Evolutionary conservation across 1,140 invertebrate genomes (phyloP).

Genomic region (Protaetia brevitarsis): DNA sequence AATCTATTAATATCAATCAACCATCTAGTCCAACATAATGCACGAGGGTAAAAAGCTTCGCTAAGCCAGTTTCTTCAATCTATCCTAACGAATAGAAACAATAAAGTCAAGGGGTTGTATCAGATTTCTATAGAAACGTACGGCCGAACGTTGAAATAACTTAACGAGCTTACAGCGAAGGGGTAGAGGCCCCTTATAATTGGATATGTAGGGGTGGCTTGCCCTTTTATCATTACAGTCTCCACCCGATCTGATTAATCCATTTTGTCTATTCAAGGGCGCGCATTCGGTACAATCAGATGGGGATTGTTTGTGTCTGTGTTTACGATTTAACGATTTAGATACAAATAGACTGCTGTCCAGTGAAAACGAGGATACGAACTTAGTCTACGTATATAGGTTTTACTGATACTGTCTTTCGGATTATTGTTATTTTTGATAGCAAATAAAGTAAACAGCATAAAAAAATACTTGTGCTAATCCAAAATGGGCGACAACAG

Average conservation of each 20-base stretch:
- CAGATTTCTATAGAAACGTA: slow-evolving; percentile 3
- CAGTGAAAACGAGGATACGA: no score
- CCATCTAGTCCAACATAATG: not conserved
- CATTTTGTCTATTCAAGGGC: not conserved
- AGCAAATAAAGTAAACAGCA: no score
- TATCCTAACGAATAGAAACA: not conserved
- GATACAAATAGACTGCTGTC: no score
- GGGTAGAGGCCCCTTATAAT: slow-evolving; percentile 25
- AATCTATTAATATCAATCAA: not conserved
- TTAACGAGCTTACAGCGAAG: slow-evolving; percentile 23
- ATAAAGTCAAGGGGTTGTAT: not conserved
- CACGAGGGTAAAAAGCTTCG: not conserved
- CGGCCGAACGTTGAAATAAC: not conserved
- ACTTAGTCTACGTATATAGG: no score
- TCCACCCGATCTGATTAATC: slow-evolving; percentile 17
- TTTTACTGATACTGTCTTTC: no score
- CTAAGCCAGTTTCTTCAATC: not conserved
- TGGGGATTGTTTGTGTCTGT: slow-evolving; percentile 4
- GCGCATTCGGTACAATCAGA: slow-evolving; percentile 2
- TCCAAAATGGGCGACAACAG: no score
- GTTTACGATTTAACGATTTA: not conserved
- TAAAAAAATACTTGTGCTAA: no score
- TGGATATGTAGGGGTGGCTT: slow-evolving; percentile 20
- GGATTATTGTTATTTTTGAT: no score
- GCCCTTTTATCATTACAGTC: not conserved